Conservation (phyloP, 2,113 vertebrate species). For the Pygoscelis antarcticus region DNA sequence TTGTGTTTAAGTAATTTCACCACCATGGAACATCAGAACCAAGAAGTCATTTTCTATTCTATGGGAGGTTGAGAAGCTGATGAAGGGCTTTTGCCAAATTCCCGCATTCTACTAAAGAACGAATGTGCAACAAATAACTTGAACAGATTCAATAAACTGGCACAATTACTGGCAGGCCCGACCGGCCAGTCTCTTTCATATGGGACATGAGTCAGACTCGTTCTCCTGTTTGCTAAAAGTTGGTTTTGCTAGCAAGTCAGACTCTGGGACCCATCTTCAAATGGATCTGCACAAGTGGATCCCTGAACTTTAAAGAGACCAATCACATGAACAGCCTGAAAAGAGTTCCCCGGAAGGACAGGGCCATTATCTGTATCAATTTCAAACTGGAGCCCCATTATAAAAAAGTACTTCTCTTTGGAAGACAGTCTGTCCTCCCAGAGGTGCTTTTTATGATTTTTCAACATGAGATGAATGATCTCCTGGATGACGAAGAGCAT, state of each 20-base stretch:
- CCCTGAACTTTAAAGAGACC: neutral
- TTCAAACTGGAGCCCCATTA: neutral
- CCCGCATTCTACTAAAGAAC: neutral
- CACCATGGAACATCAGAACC: neutral
- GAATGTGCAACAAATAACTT: neutral
- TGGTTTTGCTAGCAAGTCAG: neutral
- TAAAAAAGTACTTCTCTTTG: neutral
- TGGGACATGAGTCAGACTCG: fast-evolving
- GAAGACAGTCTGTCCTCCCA: neutral
- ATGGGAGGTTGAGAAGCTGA: neutral
- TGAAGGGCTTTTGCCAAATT: neutral
- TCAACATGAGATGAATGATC: neutral
- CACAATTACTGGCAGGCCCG: neutral
- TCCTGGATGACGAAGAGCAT: neutral
- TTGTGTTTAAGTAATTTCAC: neutral
- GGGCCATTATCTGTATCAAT: neutral
- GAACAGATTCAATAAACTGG: neutral
- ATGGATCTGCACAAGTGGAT: neutral
- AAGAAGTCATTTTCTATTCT: neutral
- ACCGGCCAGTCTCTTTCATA: neutral
- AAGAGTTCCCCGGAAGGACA: neutral
- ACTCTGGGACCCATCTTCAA: neutral
- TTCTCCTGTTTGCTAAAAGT: neutral
- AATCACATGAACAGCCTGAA: neutral
- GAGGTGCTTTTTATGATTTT: neutral